These are phyloP conservation scores for Peribatodes rhomboidaria DNA, from an alignment of 2,888 invertebrate genomes.

Conservation along the genomic window DNA sequence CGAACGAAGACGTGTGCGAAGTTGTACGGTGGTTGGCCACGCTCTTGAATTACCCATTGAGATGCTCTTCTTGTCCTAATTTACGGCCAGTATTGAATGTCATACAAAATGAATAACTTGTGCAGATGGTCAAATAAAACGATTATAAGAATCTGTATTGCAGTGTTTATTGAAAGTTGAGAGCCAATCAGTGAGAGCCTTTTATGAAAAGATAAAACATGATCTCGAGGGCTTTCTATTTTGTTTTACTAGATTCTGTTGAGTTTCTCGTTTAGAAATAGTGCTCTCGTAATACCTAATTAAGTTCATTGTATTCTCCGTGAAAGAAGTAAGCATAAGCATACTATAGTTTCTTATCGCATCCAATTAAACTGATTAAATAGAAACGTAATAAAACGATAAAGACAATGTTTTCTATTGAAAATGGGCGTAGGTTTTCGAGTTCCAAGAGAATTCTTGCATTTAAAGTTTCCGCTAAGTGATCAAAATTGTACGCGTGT, in stretches of 20 bases:
- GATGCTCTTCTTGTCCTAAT: constrained; percentile 19
- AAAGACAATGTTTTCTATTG: constrained; percentile 4
- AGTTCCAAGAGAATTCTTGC: not conserved
- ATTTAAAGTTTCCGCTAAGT: constrained; percentile 14
- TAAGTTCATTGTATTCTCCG: too few species aligned
- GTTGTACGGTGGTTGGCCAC: constrained; percentile 27
- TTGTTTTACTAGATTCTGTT: too few species aligned
- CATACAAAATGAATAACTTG: constrained; percentile 5
- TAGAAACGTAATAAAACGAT: not conserved
- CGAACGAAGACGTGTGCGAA: constrained; percentile 43
- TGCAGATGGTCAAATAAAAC: not conserved
- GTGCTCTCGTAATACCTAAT: too few species aligned
- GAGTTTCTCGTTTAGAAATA: too few species aligned
- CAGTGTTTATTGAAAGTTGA: not conserved
- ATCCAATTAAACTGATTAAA: not conserved
- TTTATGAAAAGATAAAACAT: not conserved
- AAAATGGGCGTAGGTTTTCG: constrained; percentile 4
- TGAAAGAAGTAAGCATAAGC: not conserved
- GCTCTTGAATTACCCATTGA: constrained; percentile 4
- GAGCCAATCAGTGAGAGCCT: too few species aligned
- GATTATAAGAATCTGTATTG: not conserved
- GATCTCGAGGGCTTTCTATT: not conserved
- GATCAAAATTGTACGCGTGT: constrained; percentile 14
- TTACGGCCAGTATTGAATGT: constrained; percentile 20
- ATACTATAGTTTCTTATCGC: not conserved